A percentile compares a stretch with the other conserved stretches of the same genome.
These are phyloP conservation scores for Drosophila paracracens DNA, from an alignment of 2,888 invertebrate genomes.

Conservation along the genomic window DNA sequence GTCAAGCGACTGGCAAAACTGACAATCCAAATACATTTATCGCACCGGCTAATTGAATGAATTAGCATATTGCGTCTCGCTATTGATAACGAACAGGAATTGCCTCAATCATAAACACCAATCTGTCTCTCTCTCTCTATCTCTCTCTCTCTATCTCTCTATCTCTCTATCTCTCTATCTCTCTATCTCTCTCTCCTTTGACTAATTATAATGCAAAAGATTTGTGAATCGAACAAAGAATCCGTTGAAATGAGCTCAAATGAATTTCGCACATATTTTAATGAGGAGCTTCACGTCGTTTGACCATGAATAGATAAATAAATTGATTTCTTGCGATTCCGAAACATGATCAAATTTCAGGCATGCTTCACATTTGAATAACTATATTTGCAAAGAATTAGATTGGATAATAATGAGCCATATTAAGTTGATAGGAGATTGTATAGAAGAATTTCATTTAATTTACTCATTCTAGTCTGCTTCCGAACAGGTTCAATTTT, in stretches of 20 bases:
- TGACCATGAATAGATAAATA: not conserved
- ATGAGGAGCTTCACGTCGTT: no score
- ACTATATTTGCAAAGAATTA: not conserved
- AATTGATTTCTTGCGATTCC: slow-evolving; percentile 7
- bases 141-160: not conserved
- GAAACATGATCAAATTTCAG: not conserved
- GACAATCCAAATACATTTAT: slow-evolving; percentile 56
- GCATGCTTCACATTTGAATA: not conserved
- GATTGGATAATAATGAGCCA: not conserved
- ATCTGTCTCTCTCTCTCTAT: not conserved
- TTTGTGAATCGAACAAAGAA: slow-evolving; percentile 3
- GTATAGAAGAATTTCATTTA: not conserved
- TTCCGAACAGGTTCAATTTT: not conserved
- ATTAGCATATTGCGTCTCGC: slow-evolving; percentile 59
- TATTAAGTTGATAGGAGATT: not conserved
- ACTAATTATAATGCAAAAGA: not conserved
- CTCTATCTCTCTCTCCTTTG: not conserved
- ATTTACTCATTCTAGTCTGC: not conserved
- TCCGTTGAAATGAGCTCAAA: not conserved
- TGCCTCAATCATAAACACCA: slow-evolving; percentile 4
- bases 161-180: not conserved
- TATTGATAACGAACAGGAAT: slow-evolving; percentile 18
- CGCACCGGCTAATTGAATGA: slow-evolving; percentile 70
- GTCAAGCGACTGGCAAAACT: slow-evolving; percentile 60
- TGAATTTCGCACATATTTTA: not conserved